Percentiles rank a stretch among this genome's conserved stretches.
Conservation (phyloP, 1,140 invertebrate species). For the Dendroctonus ponderosae region DNA sequence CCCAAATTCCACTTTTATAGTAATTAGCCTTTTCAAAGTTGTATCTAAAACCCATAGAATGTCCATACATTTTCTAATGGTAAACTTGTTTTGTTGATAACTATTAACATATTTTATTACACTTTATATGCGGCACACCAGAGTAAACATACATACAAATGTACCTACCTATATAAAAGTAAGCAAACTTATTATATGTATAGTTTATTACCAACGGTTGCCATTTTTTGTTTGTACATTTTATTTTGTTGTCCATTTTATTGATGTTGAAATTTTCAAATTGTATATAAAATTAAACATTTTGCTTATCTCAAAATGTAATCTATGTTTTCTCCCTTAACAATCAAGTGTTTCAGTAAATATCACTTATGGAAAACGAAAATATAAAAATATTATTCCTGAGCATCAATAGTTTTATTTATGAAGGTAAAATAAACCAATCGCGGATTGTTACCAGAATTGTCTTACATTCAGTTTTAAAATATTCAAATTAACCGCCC, state of each 20-base stretch:
- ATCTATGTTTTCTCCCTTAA: slow-evolving; percentile 46
- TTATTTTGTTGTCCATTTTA: slow-evolving; percentile 32
- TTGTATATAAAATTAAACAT: slow-evolving; percentile 40
- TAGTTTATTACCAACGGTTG: slow-evolving; percentile 19
- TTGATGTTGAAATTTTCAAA: slow-evolving; percentile 37
- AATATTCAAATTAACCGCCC: no score
- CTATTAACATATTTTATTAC: no score
- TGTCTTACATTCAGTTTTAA: no score
- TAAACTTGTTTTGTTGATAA: no score
- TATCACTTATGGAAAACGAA: slow-evolving; percentile 46
- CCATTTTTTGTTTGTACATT: slow-evolving; percentile 15
- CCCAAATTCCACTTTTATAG: no score
- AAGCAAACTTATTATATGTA: not conserved
- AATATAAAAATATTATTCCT: slow-evolving; percentile 20
- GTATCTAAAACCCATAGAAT: no score
- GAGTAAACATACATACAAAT: slow-evolving; percentile 7
- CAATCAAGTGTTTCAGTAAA: slow-evolving; percentile 48
- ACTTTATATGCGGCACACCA: no score
- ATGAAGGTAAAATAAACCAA: no score
- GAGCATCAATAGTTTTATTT: not conserved
- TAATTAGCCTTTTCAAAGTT: no score
- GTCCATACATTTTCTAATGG: no score
- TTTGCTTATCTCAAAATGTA: slow-evolving; percentile 43
- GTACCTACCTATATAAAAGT: slow-evolving; percentile 6
- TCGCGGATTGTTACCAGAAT: no score